Base-by-base conservation (phyloP, 2,888 invertebrate species). In the Standfussiana lucernea region DNA sequence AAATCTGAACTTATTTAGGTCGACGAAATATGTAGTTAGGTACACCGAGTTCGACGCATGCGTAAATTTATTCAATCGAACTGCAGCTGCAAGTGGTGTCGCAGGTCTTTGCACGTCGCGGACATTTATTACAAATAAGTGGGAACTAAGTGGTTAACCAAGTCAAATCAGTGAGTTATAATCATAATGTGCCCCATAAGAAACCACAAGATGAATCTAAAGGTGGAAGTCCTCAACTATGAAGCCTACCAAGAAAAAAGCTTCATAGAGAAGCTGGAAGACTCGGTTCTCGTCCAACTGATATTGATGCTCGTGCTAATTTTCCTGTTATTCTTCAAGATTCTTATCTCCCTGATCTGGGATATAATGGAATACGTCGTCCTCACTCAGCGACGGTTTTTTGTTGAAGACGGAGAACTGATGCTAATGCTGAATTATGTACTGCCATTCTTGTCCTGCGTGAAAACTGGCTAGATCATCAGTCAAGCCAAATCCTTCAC, bases 61-160 rank as follows among this genome's bases (percentile, higher is more conserved):
- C 80, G 84, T 72, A 56, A 42, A 21, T 10, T 62, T 56, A 24
- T 13, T 64, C n/a, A 50, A 65, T 79, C 47, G 7, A 68, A 35
- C 32, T 80, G 84, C 84, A 84, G n/a, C 80, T 81, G 72, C 80
- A 84, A 28, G 24, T 2, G 21, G 28, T 24, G 35, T 15, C 50
- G 21, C 21, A n/a, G 28, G 21, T 40, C n/a, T 32, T 45, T 53
- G 35, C 45, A 37, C 62, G 42, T 50, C 42, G 18, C 8, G 15
- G 24, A 13, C 13, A 32, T 40, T 81, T 24, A 64, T 45, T 45
- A 62, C 7, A 37, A 37, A 62, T 37, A 37, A 62, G 37, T 62
- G 37, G 7, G 3, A n/a, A 61, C n/a, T 21, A 47, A 35, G 76
- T 21, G 28, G 0, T 24, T 47, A 40, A 21, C 1, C 5, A 65